Percentiles rank a stretch among this genome's conserved stretches.
phyloP scores from a whole-genome alignment of 2,797 vertebrate genomes.

The Amblyopsis hoosieri region DNA sequence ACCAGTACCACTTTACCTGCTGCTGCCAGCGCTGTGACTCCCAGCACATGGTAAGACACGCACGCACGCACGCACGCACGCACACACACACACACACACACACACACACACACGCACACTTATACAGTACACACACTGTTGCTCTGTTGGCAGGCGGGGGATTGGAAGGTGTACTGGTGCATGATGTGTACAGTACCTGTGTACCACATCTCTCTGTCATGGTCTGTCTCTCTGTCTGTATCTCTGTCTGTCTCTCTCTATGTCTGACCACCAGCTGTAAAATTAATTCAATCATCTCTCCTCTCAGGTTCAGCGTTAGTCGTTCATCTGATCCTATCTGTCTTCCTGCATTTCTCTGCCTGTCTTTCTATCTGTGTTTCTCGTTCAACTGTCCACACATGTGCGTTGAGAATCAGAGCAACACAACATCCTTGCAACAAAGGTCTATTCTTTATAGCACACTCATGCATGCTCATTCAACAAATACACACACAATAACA shows the following conservation, averaged over 20 bases:
- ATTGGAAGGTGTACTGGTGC: slow-evolving; percentile 39
- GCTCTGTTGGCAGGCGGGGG: slow-evolving; percentile 17
- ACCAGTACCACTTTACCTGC: slow-evolving; percentile 71
- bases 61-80: slow-evolving; percentile 15
- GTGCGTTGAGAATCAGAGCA: slow-evolving; percentile 57
- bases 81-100: slow-evolving; percentile 14
- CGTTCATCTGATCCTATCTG: slow-evolving; percentile 50
- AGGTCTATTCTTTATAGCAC: slow-evolving; percentile 34
- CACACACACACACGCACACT: slow-evolving; percentile 12
- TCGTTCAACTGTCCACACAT: slow-evolving; percentile 51
- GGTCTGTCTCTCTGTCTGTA: background rate
- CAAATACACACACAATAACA: too few species aligned
- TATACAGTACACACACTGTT: background rate
- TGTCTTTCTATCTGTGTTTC: slow-evolving; percentile 33
- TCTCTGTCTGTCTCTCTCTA: background rate
- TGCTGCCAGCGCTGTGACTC: slow-evolving; percentile 57
- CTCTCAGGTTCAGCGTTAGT: slow-evolving; percentile 55
- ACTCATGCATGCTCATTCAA: too few species aligned
- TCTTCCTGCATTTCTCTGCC: slow-evolving; percentile 16
- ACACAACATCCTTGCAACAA: slow-evolving; percentile 21
- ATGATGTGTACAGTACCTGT: slow-evolving; percentile 30
- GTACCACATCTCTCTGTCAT: slow-evolving; percentile 47
- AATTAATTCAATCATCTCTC: slow-evolving; percentile 60
- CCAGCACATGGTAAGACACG: slow-evolving; percentile 45
- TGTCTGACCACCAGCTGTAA: slow-evolving; percentile 41